Conservation (phyloP, 2,888 invertebrate species). For the Drosophila barbarae region DNA sequence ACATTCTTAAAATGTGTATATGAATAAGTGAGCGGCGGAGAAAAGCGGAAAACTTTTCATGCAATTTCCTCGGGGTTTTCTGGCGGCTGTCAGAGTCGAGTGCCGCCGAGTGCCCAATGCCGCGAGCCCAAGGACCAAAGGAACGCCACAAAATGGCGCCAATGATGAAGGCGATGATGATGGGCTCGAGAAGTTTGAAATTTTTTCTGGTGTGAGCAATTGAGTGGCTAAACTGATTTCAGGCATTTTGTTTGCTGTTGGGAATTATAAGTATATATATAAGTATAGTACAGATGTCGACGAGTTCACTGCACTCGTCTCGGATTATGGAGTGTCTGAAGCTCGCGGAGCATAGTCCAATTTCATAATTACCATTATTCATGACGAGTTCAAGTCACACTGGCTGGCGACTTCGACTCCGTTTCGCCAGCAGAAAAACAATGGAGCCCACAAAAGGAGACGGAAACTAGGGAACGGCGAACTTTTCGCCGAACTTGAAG, state of each 20-base stretch:
- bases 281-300: not conserved
- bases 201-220: slow-evolving; percentile 20
- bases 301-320: slow-evolving; percentile 30
- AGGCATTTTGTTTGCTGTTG: slow-evolving; percentile 14
- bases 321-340: slow-evolving; percentile 20
- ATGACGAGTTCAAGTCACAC: slow-evolving; percentile 44
- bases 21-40: slow-evolving; percentile 28
- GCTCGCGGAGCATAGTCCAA: slow-evolving; percentile 1
- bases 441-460: slow-evolving; percentile 22
- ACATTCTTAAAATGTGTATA: slow-evolving; percentile 42
- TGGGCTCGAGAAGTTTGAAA: slow-evolving; percentile 16
- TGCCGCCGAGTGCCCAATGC: not conserved
- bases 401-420: slow-evolving; percentile 20
- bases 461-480: slow-evolving; percentile 27
- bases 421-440: slow-evolving; percentile 17
- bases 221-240: slow-evolving; percentile 34
- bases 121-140: not conserved
- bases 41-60: slow-evolving; percentile 41
- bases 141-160: slow-evolving; percentile 40
- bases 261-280: not conserved
- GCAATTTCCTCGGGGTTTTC: slow-evolving; percentile 26
- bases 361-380: slow-evolving; percentile 57
- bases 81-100: slow-evolving; percentile 31
- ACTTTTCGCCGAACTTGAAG: slow-evolving; percentile 52
- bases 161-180: slow-evolving; percentile 19